These are phyloP conservation scores for Anser brachyrhynchus DNA, from an alignment of 2,113 vertebrate genomes.

Conservation along the genomic window DNA sequence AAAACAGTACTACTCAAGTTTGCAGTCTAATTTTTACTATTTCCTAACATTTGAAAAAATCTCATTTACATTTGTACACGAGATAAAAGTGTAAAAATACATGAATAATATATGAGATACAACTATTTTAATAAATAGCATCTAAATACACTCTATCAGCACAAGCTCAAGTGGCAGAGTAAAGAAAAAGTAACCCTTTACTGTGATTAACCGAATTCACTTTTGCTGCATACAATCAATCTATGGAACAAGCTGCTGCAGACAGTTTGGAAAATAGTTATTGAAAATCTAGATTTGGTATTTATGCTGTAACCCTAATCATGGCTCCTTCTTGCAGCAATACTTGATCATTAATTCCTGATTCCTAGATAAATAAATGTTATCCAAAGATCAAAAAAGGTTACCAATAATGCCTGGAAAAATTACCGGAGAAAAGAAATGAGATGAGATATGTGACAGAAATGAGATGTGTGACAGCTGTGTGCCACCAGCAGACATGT, in stretches of 20 bases:
- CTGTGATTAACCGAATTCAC: not conserved
- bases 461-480: not conserved
- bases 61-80: not conserved
- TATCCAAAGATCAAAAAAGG: not conserved
- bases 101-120: not conserved
- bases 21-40: not conserved
- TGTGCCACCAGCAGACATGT: not conserved
- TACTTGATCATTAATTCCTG: not conserved
- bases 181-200: not conserved
- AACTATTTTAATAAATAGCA: not conserved
- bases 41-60: not conserved
- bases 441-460: not conserved
- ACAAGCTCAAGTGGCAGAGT: not conserved
- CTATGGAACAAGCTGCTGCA: not conserved
- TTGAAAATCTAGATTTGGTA: not conserved
- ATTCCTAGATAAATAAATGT: not conserved
- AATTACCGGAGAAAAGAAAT: fast-evolving
- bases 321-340: not conserved
- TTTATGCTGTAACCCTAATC: not conserved
- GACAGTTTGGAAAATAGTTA: not conserved
- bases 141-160: not conserved
- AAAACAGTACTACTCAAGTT: not conserved
- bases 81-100: not conserved
- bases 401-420: not conserved
- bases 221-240: not conserved